Evolutionary conservation across 2,113 vertebrate genomes (phyloP).

Genomic region (Pachypanchax playfairii): DNA sequence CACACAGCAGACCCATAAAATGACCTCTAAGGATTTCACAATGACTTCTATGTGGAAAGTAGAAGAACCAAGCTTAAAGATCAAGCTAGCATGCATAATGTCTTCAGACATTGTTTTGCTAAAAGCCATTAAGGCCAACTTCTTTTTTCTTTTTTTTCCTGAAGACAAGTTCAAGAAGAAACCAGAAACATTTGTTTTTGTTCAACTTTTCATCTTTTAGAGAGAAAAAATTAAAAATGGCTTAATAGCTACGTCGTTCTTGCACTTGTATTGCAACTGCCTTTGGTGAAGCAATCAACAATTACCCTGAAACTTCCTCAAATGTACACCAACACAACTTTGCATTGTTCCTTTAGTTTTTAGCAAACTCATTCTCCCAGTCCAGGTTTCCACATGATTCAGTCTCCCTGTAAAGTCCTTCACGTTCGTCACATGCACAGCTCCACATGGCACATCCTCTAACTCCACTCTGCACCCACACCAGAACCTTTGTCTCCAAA

Average conservation of each 20-base stretch:
- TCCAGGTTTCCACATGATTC: constrained; percentile 31
- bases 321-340: constrained; percentile 61
- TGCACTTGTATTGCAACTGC: constrained; percentile 74
- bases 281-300: constrained; percentile 80
- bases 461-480: constrained; percentile 79
- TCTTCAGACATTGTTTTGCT: constrained; percentile 75
- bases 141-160: constrained; percentile 58
- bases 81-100: constrained; percentile 82
- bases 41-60: constrained; percentile 61
- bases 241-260: constrained; percentile 74
- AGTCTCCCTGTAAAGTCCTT: constrained; percentile 40
- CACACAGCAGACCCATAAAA: constrained; percentile 70
- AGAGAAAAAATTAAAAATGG: constrained; percentile 70
- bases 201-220: constrained; percentile 67
- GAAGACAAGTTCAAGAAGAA: constrained; percentile 70
- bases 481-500: constrained; percentile 76
- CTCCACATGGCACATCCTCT: constrained; percentile 81
- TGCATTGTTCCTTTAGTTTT: constrained; percentile 54
- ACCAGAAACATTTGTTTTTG: constrained; percentile 45
- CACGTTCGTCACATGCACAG: constrained; percentile 79
- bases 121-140: constrained; percentile 63
- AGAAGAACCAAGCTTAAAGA: constrained; percentile 75
- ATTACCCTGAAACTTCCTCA: constrained; percentile 73
- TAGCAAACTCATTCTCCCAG: no score
- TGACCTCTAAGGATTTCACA: constrained; percentile 56